Percentiles rank a stretch among this genome's conserved stretches.
phyloP scores from a whole-genome alignment of 2,797 vertebrate genomes.

The Potorous gilbertii region DNA sequence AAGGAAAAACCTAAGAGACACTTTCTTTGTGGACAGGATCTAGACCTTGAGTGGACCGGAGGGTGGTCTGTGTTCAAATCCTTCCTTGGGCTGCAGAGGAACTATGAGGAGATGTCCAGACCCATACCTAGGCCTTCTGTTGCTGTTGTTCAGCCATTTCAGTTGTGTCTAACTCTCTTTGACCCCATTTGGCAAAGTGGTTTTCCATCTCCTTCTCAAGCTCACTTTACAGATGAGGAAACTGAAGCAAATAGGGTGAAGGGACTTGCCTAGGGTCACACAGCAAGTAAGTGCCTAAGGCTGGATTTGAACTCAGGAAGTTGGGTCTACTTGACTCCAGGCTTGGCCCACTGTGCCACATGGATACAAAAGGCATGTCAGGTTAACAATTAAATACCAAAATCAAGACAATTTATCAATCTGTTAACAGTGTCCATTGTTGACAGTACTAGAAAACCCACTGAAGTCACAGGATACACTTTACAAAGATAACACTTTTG shows the following conservation, averaged over 20 bases:
- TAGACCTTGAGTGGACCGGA: neutral
- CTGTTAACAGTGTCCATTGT: neutral
- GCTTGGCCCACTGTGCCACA: neutral
- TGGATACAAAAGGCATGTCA: neutral
- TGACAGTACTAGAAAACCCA: neutral
- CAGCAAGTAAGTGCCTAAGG: neutral
- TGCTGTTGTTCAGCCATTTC: no score
- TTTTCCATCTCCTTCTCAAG: neutral
- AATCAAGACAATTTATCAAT: neutral
- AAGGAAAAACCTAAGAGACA: neutral
- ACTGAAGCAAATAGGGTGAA: neutral
- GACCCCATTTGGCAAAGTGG: no score
- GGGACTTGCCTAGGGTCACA: neutral
- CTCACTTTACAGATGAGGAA: neutral
- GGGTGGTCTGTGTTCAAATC: neutral
- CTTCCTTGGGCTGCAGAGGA: neutral
- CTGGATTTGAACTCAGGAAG: neutral
- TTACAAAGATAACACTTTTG: conserved; percentile 12
- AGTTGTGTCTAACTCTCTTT: no score
- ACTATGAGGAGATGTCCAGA: neutral
- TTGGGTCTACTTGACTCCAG: neutral
- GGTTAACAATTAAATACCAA: neutral
- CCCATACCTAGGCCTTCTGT: neutral
- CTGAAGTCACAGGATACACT: neutral
- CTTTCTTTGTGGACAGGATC: neutral